Evolutionary conservation across 1,140 invertebrate genomes (phyloP).

Genomic region (Bombus polaris): DNA sequence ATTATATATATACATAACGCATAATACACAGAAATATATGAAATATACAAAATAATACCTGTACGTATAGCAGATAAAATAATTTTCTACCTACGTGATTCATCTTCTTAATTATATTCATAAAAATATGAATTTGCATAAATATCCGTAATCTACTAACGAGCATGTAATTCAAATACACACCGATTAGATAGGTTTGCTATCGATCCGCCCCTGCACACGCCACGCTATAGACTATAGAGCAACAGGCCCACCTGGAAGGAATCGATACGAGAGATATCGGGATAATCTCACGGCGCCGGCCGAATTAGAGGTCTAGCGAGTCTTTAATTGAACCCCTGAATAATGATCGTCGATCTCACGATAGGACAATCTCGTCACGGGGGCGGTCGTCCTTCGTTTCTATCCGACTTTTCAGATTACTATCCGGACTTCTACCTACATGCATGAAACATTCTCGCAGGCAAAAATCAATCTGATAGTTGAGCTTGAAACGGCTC

Average conservation of each 20-base stretch:
- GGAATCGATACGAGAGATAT: constrained; percentile 80
- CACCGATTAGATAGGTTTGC: constrained; percentile 8
- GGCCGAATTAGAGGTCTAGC: constrained; percentile 79
- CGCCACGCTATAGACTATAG: constrained; percentile 6
- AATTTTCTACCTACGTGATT: too few species aligned
- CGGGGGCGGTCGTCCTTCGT: constrained; percentile 47
- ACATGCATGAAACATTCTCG: constrained; percentile 26
- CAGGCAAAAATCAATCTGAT: constrained; percentile 42
- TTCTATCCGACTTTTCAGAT: constrained; percentile 51
- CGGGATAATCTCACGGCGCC: constrained; percentile 76
- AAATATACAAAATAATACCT: too few species aligned
- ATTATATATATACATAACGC: too few species aligned
- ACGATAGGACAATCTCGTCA: constrained; percentile 71
- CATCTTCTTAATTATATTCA: too few species aligned
- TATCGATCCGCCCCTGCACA: constrained; percentile 57
- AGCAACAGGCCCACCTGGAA: constrained; percentile 73
- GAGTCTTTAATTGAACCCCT: constrained; percentile 81
- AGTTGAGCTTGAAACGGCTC: not conserved
- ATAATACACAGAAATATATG: too few species aligned
- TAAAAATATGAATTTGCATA: too few species aligned
- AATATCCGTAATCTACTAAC: not conserved
- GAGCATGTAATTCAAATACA: not conserved
- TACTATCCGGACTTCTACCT: constrained; percentile 45
- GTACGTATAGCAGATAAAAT: too few species aligned
- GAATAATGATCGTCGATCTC: constrained; percentile 81